These are phyloP conservation scores for Pterocles burchelli DNA, from an alignment of 2,113 vertebrate genomes.

Conservation along the genomic window DNA sequence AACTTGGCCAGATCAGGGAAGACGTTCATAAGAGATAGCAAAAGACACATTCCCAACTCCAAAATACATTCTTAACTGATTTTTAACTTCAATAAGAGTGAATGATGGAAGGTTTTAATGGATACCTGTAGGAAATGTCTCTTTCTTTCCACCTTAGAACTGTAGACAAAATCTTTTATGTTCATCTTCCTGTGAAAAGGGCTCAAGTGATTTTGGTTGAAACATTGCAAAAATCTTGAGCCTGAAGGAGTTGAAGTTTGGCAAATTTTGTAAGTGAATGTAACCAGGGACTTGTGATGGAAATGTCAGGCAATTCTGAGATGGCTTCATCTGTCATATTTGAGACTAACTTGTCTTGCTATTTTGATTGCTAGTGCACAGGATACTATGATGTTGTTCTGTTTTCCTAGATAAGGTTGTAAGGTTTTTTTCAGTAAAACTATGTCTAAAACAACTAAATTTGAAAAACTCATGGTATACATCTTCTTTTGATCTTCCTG, in stretches of 20 bases:
- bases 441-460: neutral
- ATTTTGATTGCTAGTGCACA: neutral
- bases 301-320: neutral
- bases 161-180: neutral
- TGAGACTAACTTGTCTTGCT: neutral
- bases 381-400: neutral
- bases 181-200: neutral
- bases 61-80: neutral
- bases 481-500: constrained; percentile 30
- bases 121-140: neutral
- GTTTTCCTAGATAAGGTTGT: constrained; percentile 6
- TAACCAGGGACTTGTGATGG: neutral
- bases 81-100: neutral
- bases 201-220: neutral
- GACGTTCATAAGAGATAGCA: neutral
- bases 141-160: neutral
- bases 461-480: neutral
- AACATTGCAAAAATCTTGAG: neutral
- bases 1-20: neutral
- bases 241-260: neutral
- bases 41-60: neutral
- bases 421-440: neutral
- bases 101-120: neutral
- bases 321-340: neutral
- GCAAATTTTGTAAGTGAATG: neutral